These are phyloP conservation scores for Epirrhoe alternata DNA, from an alignment of 2,888 invertebrate genomes.

Conservation along the genomic window DNA sequence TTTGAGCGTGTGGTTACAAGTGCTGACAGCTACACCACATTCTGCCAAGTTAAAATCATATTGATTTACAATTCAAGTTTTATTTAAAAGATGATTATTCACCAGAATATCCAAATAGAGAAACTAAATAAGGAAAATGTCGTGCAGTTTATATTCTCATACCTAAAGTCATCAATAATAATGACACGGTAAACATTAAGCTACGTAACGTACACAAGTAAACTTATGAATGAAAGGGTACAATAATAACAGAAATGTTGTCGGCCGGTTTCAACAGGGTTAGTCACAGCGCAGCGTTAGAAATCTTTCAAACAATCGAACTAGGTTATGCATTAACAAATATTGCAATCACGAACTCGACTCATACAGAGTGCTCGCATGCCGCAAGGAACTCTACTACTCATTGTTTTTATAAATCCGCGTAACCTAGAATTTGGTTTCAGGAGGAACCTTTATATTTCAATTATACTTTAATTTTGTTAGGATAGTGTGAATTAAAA, in stretches of 20 bases:
- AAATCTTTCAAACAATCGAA: constrained; percentile 50
- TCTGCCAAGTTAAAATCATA: neutral
- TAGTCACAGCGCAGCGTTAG: constrained; percentile 39
- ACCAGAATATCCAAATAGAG: too few species aligned
- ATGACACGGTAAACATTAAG: too few species aligned
- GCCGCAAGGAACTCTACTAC: constrained; percentile 13
- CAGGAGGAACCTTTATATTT: too few species aligned
- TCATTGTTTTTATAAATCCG: constrained; percentile 24
- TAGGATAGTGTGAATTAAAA: neutral
- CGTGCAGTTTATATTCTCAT: too few species aligned
- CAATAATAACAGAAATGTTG: constrained; percentile 26
- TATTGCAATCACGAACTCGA: constrained; percentile 54
- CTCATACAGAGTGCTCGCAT: constrained; percentile 49
- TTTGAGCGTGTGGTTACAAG: constrained; percentile 16
- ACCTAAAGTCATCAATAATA: too few species aligned
- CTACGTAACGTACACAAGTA: too few species aligned
- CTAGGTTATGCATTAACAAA: constrained; percentile 53
- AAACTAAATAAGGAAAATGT: too few species aligned
- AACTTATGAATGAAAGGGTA: constrained; percentile 21
- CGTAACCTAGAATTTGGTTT: neutral
- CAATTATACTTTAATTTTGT: neutral
- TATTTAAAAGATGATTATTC: neutral
- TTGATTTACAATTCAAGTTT: neutral
- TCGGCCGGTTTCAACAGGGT: constrained; percentile 45
- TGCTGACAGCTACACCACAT: neutral